These are phyloP conservation scores for Ceratoteleas bidentatus DNA, from an alignment of 1,140 invertebrate genomes.

Conservation along the genomic window DNA sequence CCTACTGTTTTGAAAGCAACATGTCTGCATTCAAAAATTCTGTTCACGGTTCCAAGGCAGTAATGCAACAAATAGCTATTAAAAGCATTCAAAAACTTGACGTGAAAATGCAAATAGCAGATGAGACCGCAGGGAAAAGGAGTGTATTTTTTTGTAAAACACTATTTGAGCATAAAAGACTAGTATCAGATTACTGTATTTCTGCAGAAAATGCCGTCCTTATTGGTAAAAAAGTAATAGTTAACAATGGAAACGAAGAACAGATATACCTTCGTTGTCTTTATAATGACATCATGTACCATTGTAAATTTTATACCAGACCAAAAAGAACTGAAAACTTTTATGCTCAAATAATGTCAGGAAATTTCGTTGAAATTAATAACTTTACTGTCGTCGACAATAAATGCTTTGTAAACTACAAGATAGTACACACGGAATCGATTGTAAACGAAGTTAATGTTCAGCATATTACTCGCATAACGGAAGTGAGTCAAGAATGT, in stretches of 20 bases:
- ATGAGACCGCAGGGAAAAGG: neutral
- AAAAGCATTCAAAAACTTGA: constrained; percentile 6
- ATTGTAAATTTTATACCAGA: constrained; percentile 21
- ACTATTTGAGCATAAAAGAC: too few species aligned
- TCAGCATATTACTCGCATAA: too few species aligned
- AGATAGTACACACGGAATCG: too few species aligned
- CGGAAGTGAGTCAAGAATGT: too few species aligned
- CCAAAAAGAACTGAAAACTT: constrained; percentile 24
- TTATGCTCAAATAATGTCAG: constrained; percentile 13
- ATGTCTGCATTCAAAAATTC: constrained; percentile 8
- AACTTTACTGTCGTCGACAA: neutral
- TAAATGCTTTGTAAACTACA: too few species aligned
- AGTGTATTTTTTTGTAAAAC: neutral
- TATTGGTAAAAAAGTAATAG: constrained; percentile 8
- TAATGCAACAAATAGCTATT: constrained; percentile 13
- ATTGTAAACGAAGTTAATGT: too few species aligned
- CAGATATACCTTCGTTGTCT: constrained; percentile 21
- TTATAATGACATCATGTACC: constrained; percentile 12
- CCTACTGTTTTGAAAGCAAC: constrained; percentile 14
- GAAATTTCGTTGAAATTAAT: constrained; percentile 16
- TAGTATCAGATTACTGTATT: neutral
- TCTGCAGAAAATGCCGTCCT: constrained; percentile 20
- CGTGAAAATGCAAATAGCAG: constrained; percentile 3
- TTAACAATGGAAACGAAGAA: neutral
- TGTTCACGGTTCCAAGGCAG: neutral